Evolutionary conservation across 2,113 vertebrate genomes (phyloP).

Genomic region (Balaeniceps rex): DNA sequence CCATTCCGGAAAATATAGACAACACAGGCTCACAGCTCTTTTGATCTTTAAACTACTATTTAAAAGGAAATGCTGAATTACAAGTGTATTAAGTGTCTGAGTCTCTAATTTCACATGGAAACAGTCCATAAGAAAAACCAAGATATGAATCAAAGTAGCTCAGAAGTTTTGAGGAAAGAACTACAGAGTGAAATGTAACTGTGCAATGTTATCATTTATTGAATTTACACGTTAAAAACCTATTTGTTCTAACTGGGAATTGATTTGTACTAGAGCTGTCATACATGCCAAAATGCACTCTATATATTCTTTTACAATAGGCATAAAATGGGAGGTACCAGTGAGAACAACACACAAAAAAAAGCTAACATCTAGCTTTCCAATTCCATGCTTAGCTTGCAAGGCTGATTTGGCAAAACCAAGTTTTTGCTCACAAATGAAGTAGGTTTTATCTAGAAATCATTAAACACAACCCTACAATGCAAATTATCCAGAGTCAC

Average conservation of each 20-base stretch:
- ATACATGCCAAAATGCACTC: neutral
- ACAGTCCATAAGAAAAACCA: neutral
- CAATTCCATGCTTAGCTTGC: neutral
- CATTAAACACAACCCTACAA: neutral
- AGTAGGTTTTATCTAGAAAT: neutral
- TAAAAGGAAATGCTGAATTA: conserved; percentile 34
- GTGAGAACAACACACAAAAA: neutral
- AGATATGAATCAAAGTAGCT: neutral
- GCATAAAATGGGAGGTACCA: neutral
- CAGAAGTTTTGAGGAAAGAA: neutral
- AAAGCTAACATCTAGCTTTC: neutral
- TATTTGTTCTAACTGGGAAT: neutral
- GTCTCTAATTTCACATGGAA: conserved; percentile 11
- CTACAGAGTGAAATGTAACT: neutral
- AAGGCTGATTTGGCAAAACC: neutral
- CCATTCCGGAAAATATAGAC: neutral
- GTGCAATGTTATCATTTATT: neutral
- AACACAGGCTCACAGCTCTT: neutral
- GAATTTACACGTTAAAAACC: neutral
- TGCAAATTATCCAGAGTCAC: neutral
- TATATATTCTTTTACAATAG: neutral
- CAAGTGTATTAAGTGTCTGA: conserved; percentile 6
- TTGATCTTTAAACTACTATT: conserved; percentile 21
- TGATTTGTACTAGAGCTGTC: neutral
- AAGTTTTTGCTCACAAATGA: neutral